Base-by-base conservation (phyloP, 2,113 vertebrate genomes). In the Solea senegalensis region DNA sequence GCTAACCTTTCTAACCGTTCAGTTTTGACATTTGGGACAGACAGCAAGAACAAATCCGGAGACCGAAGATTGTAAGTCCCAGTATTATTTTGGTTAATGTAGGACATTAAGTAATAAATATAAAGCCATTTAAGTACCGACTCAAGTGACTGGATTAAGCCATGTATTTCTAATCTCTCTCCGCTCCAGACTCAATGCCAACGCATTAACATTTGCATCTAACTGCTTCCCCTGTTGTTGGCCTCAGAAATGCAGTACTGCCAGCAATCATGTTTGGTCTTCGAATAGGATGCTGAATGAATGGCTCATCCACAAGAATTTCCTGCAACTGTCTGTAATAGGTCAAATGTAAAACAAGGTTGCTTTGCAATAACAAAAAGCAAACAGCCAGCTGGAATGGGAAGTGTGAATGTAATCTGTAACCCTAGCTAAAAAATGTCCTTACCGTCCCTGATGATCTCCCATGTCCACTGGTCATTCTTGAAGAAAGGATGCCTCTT, bases 391-490 rank as follows among this genome's bases (percentile, higher is more conserved):
- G 59, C 62, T 34, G 21, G 61, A 81, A 50, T 28, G 3, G 39
- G 58, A 72, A 67, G 53, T 53, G 43, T 62, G 46, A 69, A 70
- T 64, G 41, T n/a, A 49, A 70, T 65, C 41, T 2, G 62, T 28
- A 8, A 65, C 34, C 12, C n/a, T 3, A 69, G 63, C 5, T 6
- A 10, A 4, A 27, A 54, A 58, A 56, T 43, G 16, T 7, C 93
- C 96, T 96, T 93, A 99, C 98, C 96, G 13, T 99, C 97, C 92
- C 97, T 90, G 70, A 99, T 96, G 69, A 90, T 98, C 83, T 98
- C 97, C 96, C 96, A 99, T 15, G 97, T 95, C 98, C 98, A 99
- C 0, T 98, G 98, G 88, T 99, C 98, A 67, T 98, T 99, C 93
- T 98, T 98, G 89, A 99, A 99, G 93, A 99, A 99, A 40, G 95